Conservation (phyloP, 2,888 invertebrate genomes). For the Idaea straminata region DNA sequence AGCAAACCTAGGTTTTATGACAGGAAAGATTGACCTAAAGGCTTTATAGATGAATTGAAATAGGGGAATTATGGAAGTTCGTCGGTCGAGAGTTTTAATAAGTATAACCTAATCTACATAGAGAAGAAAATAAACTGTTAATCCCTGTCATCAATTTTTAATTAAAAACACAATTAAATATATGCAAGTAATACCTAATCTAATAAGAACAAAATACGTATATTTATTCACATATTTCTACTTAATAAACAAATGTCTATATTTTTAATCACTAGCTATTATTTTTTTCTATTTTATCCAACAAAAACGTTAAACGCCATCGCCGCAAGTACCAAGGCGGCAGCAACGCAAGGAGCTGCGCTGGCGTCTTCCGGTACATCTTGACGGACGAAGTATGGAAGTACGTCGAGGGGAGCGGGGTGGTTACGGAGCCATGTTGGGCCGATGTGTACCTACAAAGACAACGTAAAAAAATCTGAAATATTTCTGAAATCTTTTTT, state of each 20-base stretch:
- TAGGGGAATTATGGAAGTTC: no score
- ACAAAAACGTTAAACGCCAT: conserved; percentile 12
- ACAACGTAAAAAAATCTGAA: no score
- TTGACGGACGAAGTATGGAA: conserved; percentile 83
- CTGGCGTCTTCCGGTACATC: conserved; percentile 29
- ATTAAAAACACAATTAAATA: background rate
- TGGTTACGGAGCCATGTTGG: conserved; percentile 82
- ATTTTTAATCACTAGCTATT: no score
- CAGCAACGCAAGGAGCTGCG: conserved; percentile 31
- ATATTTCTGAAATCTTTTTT: no score
- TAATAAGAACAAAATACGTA: background rate
- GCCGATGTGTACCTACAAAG: conserved; percentile 62
- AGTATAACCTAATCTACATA: no score
- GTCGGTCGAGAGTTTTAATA: no score
- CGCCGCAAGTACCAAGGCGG: conserved; percentile 39
- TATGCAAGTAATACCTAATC: background rate
- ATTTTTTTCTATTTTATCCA: background rate
- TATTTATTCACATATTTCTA: no score
- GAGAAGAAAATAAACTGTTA: background rate
- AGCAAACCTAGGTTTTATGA: no score
- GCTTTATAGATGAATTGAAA: no score
- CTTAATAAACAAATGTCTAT: no score
- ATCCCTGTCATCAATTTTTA: background rate
- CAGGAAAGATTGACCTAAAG: no score
- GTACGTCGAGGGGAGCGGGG: conserved; percentile 82